Evolutionary conservation across 2,888 invertebrate genomes (phyloP), one percentile per base, ranked within the genome.

Genomic region (Byasa hedistus): DNA sequence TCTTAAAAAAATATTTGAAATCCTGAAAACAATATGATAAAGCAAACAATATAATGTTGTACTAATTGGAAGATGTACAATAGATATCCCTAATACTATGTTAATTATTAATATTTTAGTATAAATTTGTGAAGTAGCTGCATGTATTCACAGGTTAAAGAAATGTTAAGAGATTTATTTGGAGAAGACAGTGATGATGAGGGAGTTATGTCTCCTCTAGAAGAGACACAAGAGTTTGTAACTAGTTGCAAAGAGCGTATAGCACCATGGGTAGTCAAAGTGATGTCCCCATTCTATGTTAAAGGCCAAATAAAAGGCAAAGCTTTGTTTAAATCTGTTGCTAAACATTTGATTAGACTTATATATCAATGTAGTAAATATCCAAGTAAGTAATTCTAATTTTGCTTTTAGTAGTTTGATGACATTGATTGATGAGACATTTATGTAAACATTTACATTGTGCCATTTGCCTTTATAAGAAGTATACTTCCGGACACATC

Each of bases 201-300:
- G 72, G 89, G 86, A 39, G 82, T 89, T 65, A 76, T 93, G 56
- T 92, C 93, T 8, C 93, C 93, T 2, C 78, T 93, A 51, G 89
- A 92, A 61, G 92, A 92, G 68, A 91, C 90, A 3, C 81, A 88
- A 56, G 91, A 92, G 58, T 91, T 93, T 75, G 73, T 92, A n/a
- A 78, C 81, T 1, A 93, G 93, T 70, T 93, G 93, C 71, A 93
- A 92, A 73, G 92, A 93, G 70, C 86, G 93, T 22, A 92, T 94
- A 68, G 94, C 94, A 0, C 93, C 94, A 23, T 90, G 93, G 87
- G 93, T 94, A n/a, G 93, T 94, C 0, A 92, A 93, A 71, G 86
- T 93, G 66, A 81, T 95, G 5, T 94, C 93, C 72, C 94, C 94
- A 4, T 93, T 92, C 76, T 94, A 94, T 73, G 91, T 92, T n/a